Evolutionary conservation across 2,113 vertebrate genomes (phyloP), one percentile per base, ranked within the genome.

Genomic region (Microtus oregoni): DNA sequence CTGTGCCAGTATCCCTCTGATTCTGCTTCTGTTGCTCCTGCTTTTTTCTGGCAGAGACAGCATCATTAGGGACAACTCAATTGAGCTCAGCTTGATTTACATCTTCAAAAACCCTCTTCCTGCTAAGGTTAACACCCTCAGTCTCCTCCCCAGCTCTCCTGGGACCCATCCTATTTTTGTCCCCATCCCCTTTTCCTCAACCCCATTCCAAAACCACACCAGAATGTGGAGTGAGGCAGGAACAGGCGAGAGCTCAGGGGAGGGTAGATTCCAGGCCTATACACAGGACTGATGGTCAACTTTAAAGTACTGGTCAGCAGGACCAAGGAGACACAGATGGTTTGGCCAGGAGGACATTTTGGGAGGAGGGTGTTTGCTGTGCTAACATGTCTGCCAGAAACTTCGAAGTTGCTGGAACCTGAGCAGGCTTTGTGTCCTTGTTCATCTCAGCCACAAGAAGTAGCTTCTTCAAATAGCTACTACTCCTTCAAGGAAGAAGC

Each of bases 181-280:
- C 13, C 5, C 11, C 30, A 32, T 0, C 24, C 12, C 19, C 35
- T 0, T 5, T 2, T 17, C 90, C 83, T 47, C 15, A 35, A 19
- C 26, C 61, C 41, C 26, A 0, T 12, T 81, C 41, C 30, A 4
- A 58, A 41, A 0, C 5, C 6, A 3, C 30, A 19, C n/a, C 17
- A 20, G 87, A 0, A 0, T 0, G 38, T n/a, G 12, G 38, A 30
- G 32, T 1, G 41, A 35, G 20, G 58, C 35, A 32, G 75, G 86
- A 10, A 4, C 52, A 3, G 4, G 5, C 38, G 11, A 75, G 72
- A 75, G 22, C 63, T 35, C 1, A 0, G 0, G 0, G 1, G 0
- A 41, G 15, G 70, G 35, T 22, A 67, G 8, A 17, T 28, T 26
- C 30, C 47, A 10, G 17, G 24, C 44, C 12, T 44, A 6, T 3